phyloP scores from a whole-genome alignment of 2,113 vertebrate genomes.

The Engraulis encrasicolus region DNA sequence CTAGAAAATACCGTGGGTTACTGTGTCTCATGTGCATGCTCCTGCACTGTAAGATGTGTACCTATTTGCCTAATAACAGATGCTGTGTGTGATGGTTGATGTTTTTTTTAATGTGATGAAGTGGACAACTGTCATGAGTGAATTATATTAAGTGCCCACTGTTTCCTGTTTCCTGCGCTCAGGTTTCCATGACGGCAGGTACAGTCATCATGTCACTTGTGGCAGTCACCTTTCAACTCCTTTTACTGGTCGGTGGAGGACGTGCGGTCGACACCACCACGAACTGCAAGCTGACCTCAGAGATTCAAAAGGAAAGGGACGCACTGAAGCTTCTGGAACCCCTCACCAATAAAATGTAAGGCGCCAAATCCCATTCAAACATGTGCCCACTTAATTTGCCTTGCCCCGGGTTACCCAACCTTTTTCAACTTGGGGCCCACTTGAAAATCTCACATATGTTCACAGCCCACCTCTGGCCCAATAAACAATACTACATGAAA shows the following conservation, averaged over 20 bases:
- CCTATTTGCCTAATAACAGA: too few species aligned
- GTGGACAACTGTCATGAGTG: too few species aligned
- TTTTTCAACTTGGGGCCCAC: too few species aligned
- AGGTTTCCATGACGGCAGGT: conserved; percentile 40
- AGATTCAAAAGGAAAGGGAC: conserved; percentile 36
- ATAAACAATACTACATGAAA: too few species aligned
- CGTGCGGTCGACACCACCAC: conserved; percentile 43
- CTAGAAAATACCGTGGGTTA: too few species aligned
- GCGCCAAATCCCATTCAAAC: neutral
- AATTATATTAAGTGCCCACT: neutral
- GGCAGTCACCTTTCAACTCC: conserved; percentile 56
- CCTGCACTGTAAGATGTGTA: too few species aligned
- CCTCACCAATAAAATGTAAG: conserved; percentile 68
- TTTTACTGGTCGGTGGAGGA: conserved; percentile 52
- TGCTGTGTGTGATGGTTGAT: neutral
- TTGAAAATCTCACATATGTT: too few species aligned
- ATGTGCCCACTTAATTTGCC: too few species aligned
- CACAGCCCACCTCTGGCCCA: too few species aligned
- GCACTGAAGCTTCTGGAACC: conserved; percentile 64
- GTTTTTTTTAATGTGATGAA: too few species aligned
- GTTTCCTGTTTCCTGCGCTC: neutral
- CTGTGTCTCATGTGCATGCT: too few species aligned
- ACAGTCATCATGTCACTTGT: conserved; percentile 45
- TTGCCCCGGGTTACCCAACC: too few species aligned
- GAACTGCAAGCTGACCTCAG: conserved; percentile 57